Base-by-base conservation (phyloP, 2,113 vertebrate species). In the Proteles cristata region DNA sequence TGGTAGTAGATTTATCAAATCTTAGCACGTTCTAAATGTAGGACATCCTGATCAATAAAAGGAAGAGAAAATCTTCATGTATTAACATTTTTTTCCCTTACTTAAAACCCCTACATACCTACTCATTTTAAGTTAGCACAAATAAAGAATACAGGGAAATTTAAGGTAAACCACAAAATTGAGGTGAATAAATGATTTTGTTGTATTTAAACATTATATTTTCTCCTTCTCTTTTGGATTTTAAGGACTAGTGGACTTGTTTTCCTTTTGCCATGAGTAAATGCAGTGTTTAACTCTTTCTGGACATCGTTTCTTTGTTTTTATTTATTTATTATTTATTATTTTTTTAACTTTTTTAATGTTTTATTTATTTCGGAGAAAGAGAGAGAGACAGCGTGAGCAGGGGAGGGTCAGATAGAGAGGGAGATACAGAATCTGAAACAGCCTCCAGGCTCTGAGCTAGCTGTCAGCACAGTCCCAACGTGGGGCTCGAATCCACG, bases 1-100 rank as follows among this genome's bases (percentile, higher is more conserved):
- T 35, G 33, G 65, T 63, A 91, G 58, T 61, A 80, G 90, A 79
- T 35, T 76, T 48, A n/a, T n/a, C 43, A 93, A 84, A 83, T 96
- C 43, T 53, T 45, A 90, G 53, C 39, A n/a, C 53, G 43, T 93
- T 68, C 69, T 88, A 93, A 95, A 92, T 88, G 79, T 73, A 88
- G 35, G 69, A 21, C 12, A 82, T 53, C 12, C 50, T 91, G 69
- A 88, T 83, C 71, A 69, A 81, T 77, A 77, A 87, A 86, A 93
- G 39, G 48, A 80, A 45, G 53, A 39, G 43, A 95, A 90, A 80
- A 87, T 80, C 79, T 96, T 80, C 26, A 61, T 63, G n/a, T 80
- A 43, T 45, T 90, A 73, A 97, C 39, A 9, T 65, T 82, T 83
- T 35, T 83, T 66, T 74, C 43, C 84, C 84, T 95, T 91, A 66